phyloP scores from a whole-genome alignment of 2,797 vertebrate species.

The Anguilla obscura region DNA sequence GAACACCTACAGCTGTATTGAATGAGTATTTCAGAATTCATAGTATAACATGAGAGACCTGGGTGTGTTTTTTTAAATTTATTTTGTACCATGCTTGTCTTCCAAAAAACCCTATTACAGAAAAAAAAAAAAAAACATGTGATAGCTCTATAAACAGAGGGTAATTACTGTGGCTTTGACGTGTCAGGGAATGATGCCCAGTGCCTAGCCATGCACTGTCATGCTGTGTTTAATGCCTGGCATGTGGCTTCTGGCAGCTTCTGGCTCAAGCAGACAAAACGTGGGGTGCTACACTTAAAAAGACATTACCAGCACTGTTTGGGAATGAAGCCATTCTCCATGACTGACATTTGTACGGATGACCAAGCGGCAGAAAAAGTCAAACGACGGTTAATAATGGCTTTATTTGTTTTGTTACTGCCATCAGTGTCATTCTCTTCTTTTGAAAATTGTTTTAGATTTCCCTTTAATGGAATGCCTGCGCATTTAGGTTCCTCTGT shows the following conservation, averaged over 20 bases:
- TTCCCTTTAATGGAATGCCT: neutral
- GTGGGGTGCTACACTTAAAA: neutral
- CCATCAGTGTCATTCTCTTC: neutral
- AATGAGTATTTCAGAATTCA: neutral
- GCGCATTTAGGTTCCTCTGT: neutral
- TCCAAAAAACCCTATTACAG: neutral
- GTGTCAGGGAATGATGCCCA: neutral
- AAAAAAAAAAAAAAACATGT: neutral
- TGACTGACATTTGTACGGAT: neutral
- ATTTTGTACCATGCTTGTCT: neutral
- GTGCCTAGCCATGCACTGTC: neutral
- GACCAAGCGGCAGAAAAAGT: neutral
- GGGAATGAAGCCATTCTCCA: neutral
- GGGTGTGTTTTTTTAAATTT: too few relatives aligned
- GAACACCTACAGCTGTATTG: neutral
- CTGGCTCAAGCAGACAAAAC: neutral
- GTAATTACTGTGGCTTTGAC: slow-evolving; percentile 1
- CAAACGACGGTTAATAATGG: neutral
- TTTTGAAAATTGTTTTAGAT: neutral
- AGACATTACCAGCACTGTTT: neutral
- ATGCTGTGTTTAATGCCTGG: slow-evolving; percentile 1
- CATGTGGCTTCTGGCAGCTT: neutral
- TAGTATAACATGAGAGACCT: too few relatives aligned
- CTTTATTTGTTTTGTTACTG: neutral
- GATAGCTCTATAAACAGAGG: neutral